Evolutionary conservation across 2,888 invertebrate species (phyloP).

Genomic region (Cerastis rubricosa): DNA sequence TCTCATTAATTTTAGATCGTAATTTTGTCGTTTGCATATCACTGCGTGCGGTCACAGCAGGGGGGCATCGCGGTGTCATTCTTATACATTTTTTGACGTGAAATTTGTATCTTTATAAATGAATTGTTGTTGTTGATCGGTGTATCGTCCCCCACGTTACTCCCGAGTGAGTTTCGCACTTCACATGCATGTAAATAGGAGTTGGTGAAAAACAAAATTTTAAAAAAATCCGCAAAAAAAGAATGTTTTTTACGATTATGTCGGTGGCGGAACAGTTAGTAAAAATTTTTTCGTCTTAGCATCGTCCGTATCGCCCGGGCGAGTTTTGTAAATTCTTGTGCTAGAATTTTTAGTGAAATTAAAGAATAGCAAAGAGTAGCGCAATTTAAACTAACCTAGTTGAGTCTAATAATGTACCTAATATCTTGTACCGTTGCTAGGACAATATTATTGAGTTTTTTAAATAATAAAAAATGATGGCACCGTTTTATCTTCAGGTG

Average conservation of each 20-base stretch:
- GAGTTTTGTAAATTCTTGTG: conserved; percentile 81
- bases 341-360: conserved; percentile 87
- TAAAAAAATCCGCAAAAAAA: conserved; percentile 83
- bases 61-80: conserved; percentile 76
- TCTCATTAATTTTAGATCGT: conserved; percentile 79
- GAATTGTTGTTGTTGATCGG: conserved; percentile 81
- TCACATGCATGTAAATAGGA: conserved; percentile 86
- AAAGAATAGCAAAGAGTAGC: conserved; percentile 86
- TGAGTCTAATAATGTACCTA: conserved; percentile 87
- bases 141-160: conserved; percentile 80
- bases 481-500: conserved; percentile 81
- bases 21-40: conserved; percentile 87
- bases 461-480: conserved; percentile 77
- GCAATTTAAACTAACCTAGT: conserved; percentile 88
- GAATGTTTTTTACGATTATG: conserved; percentile 79
- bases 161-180: conserved; percentile 85
- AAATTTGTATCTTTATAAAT: conserved; percentile 84
- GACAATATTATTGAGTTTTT: conserved; percentile 86
- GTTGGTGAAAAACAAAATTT: conserved; percentile 76
- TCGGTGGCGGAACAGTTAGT: conserved; percentile 82
- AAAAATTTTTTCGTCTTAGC: conserved; percentile 79
- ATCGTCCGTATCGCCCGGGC: conserved; percentile 68
- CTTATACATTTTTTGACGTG: conserved; percentile 78
- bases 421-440: conserved; percentile 86
- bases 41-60: conserved; percentile 80